Evolutionary conservation across 2,113 vertebrate species (phyloP).

Genomic region (Equus przewalskii): DNA sequence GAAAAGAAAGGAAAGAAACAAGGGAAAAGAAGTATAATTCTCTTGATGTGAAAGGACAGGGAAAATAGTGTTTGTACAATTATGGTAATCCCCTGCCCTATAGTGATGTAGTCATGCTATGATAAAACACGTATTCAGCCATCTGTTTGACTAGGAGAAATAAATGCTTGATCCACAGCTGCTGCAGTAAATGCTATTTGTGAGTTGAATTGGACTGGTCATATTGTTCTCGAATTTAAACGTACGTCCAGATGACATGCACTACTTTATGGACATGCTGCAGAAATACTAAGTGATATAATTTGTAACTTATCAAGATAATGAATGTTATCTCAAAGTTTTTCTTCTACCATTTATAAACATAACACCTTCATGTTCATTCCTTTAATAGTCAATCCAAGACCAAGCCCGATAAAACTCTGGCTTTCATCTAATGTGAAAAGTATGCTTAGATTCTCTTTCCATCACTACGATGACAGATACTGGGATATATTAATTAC

Average conservation of each 20-base stretch:
- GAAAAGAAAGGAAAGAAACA: not conserved
- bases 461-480: not conserved
- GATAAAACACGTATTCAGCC: constrained; percentile 55
- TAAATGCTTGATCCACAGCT: constrained; percentile 31
- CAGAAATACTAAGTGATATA: not conserved
- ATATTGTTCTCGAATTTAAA: constrained; percentile 50
- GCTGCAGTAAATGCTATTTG: constrained; percentile 35
- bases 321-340: not conserved
- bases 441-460: not conserved
- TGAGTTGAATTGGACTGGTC: not conserved
- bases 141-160: constrained; percentile 51
- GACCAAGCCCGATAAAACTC: not conserved
- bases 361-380: not conserved
- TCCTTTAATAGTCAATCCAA: not conserved
- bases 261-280: not conserved
- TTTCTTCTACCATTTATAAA: not conserved
- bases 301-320: no score
- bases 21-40: not conserved
- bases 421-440: not conserved
- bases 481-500: not conserved
- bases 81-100: not conserved
- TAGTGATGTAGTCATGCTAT: not conserved
- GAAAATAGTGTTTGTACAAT: constrained; percentile 28
- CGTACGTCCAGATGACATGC: not conserved
- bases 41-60: not conserved